Percentiles rank a stretch among this genome's conserved stretches.
Conservation (phyloP, 2,113 vertebrate species). For the Thomomys bottae region DNA sequence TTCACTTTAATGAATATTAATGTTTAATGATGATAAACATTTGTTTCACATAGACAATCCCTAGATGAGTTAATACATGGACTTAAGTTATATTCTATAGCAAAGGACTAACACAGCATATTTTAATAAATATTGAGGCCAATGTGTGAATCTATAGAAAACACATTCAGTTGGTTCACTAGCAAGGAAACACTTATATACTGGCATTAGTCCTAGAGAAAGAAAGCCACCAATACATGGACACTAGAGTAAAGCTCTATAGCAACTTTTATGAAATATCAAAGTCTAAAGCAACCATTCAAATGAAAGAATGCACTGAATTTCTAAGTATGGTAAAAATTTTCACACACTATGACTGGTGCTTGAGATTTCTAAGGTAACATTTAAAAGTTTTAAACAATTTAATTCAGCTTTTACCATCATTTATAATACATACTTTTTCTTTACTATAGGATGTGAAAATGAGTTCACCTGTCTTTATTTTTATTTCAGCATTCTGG, state of each 20-base stretch:
- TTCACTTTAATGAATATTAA: neutral
- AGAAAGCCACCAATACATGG: neutral
- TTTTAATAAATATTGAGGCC: neutral
- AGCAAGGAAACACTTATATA: neutral
- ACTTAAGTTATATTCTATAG: constrained; percentile 2
- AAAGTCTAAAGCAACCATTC: neutral
- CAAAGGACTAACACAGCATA: neutral
- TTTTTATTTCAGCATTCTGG: constrained; percentile 43
- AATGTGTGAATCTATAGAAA: neutral
- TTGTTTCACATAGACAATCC: neutral
- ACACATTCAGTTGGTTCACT: neutral
- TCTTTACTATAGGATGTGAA: constrained; percentile 28
- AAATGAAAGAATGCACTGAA: neutral
- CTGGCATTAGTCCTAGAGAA: neutral
- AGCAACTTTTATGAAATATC: neutral
- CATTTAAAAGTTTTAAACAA: constrained; percentile 1
- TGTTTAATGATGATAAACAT: constrained; percentile 13
- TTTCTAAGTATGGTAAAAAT: neutral
- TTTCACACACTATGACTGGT: neutral
- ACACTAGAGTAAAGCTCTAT: neutral
- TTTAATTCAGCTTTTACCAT: neutral
- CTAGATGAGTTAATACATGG: neutral
- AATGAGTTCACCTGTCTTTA: neutral
- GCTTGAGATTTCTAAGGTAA: constrained; percentile 15
- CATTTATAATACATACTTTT: neutral